Conservation (phyloP, 1,140 invertebrate species). For the Globodera rostochiensis region DNA sequence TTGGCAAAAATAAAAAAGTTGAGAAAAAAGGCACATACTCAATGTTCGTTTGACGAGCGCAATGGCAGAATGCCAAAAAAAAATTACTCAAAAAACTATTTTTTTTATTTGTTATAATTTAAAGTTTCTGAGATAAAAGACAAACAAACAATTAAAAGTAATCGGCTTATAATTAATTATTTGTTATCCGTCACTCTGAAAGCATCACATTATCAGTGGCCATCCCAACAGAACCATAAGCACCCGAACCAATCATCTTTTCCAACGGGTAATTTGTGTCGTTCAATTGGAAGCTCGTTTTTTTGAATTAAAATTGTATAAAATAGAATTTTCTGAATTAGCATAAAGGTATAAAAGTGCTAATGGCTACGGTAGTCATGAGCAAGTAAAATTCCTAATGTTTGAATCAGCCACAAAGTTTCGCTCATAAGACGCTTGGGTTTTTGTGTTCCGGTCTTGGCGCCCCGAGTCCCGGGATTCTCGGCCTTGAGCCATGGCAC, state of each 20-base stretch:
- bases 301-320: neutral
- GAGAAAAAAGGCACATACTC: conserved; percentile 37
- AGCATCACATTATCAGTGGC: conserved; percentile 40
- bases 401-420: no score
- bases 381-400: no score
- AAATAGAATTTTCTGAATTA: neutral
- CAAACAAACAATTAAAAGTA: no score
- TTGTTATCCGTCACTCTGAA: neutral
- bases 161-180: neutral
- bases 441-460: no score
- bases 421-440: no score
- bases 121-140: no score
- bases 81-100: neutral
- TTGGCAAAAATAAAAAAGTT: neutral
- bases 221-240: conserved; percentile 44
- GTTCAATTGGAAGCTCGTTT: conserved; percentile 45
- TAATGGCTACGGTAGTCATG: no score
- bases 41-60: conserved; percentile 68
- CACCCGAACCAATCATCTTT: conserved; percentile 46
- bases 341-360: no score
- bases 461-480: no score
- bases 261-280: conserved; percentile 43
- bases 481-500: no score
- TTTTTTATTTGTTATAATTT: no score
- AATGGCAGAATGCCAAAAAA: conserved; percentile 47